These are phyloP conservation scores for Morphnarchus princeps DNA, from an alignment of 2,113 vertebrate species.

Conservation along the genomic window DNA sequence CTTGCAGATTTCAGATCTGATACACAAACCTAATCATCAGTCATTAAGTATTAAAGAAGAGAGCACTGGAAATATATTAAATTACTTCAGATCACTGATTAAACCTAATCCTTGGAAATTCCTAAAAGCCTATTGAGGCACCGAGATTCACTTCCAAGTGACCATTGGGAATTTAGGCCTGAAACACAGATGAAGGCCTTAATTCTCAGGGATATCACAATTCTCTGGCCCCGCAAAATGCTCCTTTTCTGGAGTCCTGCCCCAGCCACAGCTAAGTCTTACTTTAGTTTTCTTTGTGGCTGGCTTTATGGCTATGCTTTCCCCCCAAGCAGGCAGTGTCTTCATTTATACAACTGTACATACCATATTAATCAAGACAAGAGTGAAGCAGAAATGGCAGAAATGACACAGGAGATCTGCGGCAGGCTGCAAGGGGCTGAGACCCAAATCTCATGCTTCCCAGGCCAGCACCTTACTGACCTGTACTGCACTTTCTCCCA, in stretches of 20 bases:
- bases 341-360: background rate
- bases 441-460: background rate
- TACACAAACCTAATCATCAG: constrained; percentile 58
- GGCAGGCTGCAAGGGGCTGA: background rate
- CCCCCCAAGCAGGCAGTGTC: background rate
- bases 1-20: constrained; percentile 47
- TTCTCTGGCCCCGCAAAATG: background rate
- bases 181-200: background rate
- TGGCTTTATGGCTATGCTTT: too few species aligned
- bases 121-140: background rate
- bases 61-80: constrained; percentile 61
- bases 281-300: background rate
- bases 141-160: background rate
- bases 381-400: background rate
- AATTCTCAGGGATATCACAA: background rate
- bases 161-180: background rate
- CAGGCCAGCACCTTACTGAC: background rate
- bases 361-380: background rate
- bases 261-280: background rate
- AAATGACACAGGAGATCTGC: background rate
- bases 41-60: constrained; percentile 55
- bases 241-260: background rate
- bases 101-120: constrained; percentile 18
- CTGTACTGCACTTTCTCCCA: background rate
- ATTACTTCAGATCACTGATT: constrained; percentile 46